Percentiles rank a stretch among this genome's conserved stretches.
Evolutionary conservation across 2,888 invertebrate genomes (phyloP).

Genomic region (Agrotis puta): DNA sequence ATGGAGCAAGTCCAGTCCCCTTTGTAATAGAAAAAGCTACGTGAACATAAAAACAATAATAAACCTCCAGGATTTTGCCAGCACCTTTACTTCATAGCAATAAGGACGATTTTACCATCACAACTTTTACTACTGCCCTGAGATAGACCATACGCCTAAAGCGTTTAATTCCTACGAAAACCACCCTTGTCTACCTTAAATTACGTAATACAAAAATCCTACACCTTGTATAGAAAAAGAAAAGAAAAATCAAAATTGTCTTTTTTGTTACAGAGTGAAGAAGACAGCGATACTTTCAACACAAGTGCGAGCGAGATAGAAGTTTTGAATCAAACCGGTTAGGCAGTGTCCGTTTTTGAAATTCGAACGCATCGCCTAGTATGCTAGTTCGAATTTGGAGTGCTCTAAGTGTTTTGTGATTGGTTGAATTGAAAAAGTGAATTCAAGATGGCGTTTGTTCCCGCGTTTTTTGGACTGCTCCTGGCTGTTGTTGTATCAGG

Average conservation of each 20-base stretch:
- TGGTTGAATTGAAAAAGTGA: constrained; percentile 76
- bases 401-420: constrained; percentile 72
- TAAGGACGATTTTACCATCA: constrained; percentile 14
- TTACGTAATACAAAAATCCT: constrained; percentile 67
- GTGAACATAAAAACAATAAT: constrained; percentile 25
- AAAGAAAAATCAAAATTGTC: constrained; percentile 66
- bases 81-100: not conserved
- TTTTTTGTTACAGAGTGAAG: constrained; percentile 87
- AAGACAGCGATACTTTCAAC: constrained; percentile 63
- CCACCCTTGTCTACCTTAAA: constrained; percentile 43
- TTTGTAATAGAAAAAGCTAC: constrained; percentile 24
- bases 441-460: constrained; percentile 85
- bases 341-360: constrained; percentile 72
- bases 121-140: not conserved
- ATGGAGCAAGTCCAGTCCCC: not conserved
- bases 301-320: constrained; percentile 72
- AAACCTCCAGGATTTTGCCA: not conserved
- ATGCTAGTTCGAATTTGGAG: constrained; percentile 78
- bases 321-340: constrained; percentile 77
- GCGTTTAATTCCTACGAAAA: constrained; percentile 40
- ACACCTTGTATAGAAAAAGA: constrained; percentile 64
- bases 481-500: constrained; percentile 83
- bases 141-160: constrained; percentile 8
- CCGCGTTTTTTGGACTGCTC: constrained; percentile 86
- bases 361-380: constrained; percentile 80